Evolutionary conservation across 2,888 invertebrate species (phyloP).

Genomic region (Sipha maydis): DNA sequence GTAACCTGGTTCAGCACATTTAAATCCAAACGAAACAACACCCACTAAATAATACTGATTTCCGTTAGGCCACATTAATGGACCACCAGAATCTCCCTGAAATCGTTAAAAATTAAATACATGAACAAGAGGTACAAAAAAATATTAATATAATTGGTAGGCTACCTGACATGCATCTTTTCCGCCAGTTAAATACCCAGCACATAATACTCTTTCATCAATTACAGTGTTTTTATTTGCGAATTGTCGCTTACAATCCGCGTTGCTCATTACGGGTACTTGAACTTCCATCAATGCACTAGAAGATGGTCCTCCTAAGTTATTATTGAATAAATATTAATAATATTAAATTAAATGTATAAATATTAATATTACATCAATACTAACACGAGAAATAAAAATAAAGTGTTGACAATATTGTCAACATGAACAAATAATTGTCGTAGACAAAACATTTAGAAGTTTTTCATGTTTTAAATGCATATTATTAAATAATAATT

Average conservation of each 20-base stretch:
- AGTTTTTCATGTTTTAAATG: too few species aligned
- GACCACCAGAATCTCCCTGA: constrained; percentile 81
- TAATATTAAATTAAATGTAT: neutral
- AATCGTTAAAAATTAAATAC: constrained; percentile 34
- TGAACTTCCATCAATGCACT: constrained; percentile 75
- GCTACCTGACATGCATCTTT: constrained; percentile 78
- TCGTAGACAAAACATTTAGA: too few species aligned
- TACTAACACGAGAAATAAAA: neutral
- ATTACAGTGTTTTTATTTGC: constrained; percentile 68
- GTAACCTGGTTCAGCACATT: constrained; percentile 72
- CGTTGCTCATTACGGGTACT: constrained; percentile 76
- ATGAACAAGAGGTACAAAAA: neutral
- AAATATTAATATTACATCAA: too few species aligned
- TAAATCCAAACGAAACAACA: constrained; percentile 75
- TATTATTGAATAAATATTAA: too few species aligned
- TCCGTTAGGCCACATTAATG: constrained; percentile 74
- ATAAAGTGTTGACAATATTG: neutral
- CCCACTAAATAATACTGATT: constrained; percentile 73
- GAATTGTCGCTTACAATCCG: constrained; percentile 74
- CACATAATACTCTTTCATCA: constrained; percentile 72
- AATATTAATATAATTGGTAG: neutral
- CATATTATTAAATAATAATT: too few species aligned
- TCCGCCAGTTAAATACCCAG: constrained; percentile 75
- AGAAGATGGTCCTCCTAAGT: constrained; percentile 76
- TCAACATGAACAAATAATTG: too few species aligned